Conservation (phyloP, 2,113 vertebrate species). For the Campylomormyrus tamandua region DNA sequence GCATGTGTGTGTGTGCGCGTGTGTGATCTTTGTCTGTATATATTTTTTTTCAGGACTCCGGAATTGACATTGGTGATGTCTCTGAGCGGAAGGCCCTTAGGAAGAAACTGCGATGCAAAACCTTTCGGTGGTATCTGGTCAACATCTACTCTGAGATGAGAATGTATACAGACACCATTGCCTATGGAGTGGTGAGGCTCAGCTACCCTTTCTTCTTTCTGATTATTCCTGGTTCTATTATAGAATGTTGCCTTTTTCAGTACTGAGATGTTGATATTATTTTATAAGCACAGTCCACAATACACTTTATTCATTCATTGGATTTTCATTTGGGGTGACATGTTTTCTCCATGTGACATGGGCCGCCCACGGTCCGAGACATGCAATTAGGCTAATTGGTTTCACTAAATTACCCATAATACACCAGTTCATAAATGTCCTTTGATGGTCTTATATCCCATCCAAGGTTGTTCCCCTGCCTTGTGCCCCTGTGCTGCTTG, state of each 20-base stretch:
- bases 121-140: slow-evolving; percentile 95
- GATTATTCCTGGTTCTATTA: not conserved
- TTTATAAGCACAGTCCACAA: not conserved
- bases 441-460: not conserved
- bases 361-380: not conserved
- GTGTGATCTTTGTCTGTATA: not conserved
- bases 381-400: not conserved
- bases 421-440: not conserved
- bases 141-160: slow-evolving; percentile 96
- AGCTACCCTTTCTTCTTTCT: not conserved
- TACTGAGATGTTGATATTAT: not conserved
- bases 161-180: slow-evolving; percentile 87
- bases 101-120: slow-evolving; percentile 92
- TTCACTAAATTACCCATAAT: not conserved
- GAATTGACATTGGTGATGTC: slow-evolving; percentile 93
- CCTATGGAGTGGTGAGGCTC: slow-evolving; percentile 87
- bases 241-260: not conserved
- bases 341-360: not conserved
- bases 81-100: slow-evolving; percentile 85
- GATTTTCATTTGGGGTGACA: not conserved
- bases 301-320: not conserved
- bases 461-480: not conserved
- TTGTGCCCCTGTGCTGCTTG: not conserved
- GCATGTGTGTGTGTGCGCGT: not conserved
- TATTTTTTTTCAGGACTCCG: slow-evolving; percentile 70